A percentile compares a stretch with the other conserved stretches of the same genome.
Conservation (phyloP, 2,113 vertebrate species). For the Leucoraja erinaceus region DNA sequence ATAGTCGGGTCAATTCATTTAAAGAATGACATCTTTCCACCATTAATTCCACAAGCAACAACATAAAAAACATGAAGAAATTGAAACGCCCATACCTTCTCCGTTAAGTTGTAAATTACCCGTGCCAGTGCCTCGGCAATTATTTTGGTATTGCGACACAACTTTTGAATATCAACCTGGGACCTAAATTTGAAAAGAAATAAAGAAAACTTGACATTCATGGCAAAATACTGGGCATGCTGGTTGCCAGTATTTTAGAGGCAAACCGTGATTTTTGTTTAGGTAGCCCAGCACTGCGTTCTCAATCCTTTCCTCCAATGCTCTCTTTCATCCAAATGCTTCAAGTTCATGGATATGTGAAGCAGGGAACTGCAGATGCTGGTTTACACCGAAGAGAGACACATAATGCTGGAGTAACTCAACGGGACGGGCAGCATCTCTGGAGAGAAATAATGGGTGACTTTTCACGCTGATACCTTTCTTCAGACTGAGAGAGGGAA, state of each 20-base stretch:
- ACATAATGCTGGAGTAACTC: too few relatives aligned
- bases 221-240: not conserved
- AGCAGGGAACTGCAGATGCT: too few relatives aligned
- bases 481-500: too few relatives aligned
- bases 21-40: not conserved
- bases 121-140: constrained; percentile 85
- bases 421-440: too few relatives aligned
- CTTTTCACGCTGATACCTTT: too few relatives aligned
- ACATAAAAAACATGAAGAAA: not conserved
- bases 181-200: constrained; percentile 57
- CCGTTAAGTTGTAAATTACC: constrained; percentile 94
- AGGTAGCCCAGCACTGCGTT: not conserved
- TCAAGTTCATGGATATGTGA: not conserved
- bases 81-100: constrained; percentile 66
- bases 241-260: not conserved
- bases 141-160: constrained; percentile 83
- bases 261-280: not conserved
- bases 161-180: constrained; percentile 74
- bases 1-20: fast-evolving
- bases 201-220: not conserved
- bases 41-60: not conserved
- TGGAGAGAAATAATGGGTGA: too few relatives aligned
- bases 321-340: not conserved
- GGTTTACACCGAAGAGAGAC: too few relatives aligned
- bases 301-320: not conserved